Evolutionary conservation across 1,140 invertebrate genomes (phyloP).

Genomic region (Stenopsyche tienmushanensis): DNA sequence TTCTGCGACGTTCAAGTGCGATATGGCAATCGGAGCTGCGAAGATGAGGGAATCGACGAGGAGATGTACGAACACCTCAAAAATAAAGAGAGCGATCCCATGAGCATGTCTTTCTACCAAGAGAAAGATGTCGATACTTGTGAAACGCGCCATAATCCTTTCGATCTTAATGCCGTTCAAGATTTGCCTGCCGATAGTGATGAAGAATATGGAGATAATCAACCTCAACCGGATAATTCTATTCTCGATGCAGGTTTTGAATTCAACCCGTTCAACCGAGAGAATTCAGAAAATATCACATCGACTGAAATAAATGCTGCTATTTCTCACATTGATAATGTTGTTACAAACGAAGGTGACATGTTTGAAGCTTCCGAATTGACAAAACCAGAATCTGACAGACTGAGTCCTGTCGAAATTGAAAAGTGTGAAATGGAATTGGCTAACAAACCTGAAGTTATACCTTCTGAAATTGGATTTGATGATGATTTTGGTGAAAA

Average conservation of each 20-base stretch:
- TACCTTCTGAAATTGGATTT: too few species aligned
- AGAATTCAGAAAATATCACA: slow-evolving; percentile 23
- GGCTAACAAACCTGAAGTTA: too few species aligned
- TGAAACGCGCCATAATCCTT: slow-evolving; percentile 50
- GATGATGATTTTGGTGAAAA: too few species aligned
- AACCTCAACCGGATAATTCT: slow-evolving; percentile 35
- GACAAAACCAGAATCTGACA: slow-evolving; percentile 1
- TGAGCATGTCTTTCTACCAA: slow-evolving; percentile 70
- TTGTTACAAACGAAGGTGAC: slow-evolving; percentile 30
- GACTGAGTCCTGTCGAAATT: slow-evolving; percentile 30
- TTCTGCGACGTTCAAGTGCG: slow-evolving; percentile 55
- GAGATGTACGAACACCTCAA: slow-evolving; percentile 54
- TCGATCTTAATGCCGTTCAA: slow-evolving; percentile 67
- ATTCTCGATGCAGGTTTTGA: slow-evolving; percentile 7
- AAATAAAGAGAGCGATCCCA: slow-evolving; percentile 62
- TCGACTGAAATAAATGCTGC: slow-evolving; percentile 35
- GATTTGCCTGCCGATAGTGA: slow-evolving; percentile 60
- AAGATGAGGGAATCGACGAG: slow-evolving; percentile 49
- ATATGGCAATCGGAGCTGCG: slow-evolving; percentile 43
- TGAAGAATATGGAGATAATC: slow-evolving; percentile 52
- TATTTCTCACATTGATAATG: slow-evolving; percentile 37
- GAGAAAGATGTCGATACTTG: slow-evolving; percentile 62
- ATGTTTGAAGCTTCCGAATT: slow-evolving; percentile 22
- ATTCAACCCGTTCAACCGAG: slow-evolving; percentile 22
- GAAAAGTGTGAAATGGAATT: slow-evolving; percentile 17